A percentile compares a stretch with the other conserved stretches of the same genome.
phyloP scores from a whole-genome alignment of 2,888 invertebrate genomes.

The Steinernema scapterisci region DNA sequence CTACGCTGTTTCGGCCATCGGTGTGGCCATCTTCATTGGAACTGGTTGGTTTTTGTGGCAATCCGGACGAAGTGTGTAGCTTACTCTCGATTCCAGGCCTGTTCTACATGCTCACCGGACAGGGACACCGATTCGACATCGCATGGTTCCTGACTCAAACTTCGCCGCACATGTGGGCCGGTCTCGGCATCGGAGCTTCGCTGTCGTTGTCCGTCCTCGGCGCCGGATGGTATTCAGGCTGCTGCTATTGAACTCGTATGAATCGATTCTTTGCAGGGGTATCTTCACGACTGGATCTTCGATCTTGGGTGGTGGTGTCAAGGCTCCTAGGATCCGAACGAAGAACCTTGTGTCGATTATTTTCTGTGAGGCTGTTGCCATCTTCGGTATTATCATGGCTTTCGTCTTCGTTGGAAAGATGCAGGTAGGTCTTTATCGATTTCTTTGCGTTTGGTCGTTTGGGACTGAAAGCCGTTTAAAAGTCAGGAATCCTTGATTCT shows the following conservation, averaged over 20 bases:
- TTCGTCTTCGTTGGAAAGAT: conserved; percentile 78
- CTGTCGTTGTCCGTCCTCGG: conserved; percentile 95
- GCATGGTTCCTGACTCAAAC: conserved; percentile 80
- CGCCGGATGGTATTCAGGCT: conserved; percentile 78
- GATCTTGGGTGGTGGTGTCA: conserved; percentile 97
- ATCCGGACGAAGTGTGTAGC: neutral
- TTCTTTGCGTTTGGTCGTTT: conserved; percentile 15
- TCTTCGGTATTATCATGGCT: conserved; percentile 97
- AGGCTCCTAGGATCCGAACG: conserved; percentile 96
- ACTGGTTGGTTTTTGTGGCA: conserved; percentile 48
- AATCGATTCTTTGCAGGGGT: conserved; percentile 73
- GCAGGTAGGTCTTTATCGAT: conserved; percentile 44
- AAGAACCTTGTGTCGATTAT: conserved; percentile 99
- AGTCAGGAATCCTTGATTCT: no score
- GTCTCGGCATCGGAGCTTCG: conserved; percentile 88
- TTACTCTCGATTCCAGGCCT: conserved; percentile 58
- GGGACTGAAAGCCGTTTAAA: no score
- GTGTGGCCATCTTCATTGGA: conserved; percentile 52
- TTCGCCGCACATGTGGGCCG: conserved; percentile 94
- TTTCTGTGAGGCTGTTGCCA: conserved; percentile 99
- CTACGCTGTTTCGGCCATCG: conserved; percentile 49
- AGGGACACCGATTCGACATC: conserved; percentile 70
- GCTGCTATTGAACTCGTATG: neutral
- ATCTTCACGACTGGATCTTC: conserved; percentile 94
- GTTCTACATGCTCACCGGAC: conserved; percentile 70